Evolutionary conservation across 2,888 invertebrate genomes (phyloP), one percentile per base, ranked within the genome.

Genomic region (Acanthoscelides obtectus): DNA sequence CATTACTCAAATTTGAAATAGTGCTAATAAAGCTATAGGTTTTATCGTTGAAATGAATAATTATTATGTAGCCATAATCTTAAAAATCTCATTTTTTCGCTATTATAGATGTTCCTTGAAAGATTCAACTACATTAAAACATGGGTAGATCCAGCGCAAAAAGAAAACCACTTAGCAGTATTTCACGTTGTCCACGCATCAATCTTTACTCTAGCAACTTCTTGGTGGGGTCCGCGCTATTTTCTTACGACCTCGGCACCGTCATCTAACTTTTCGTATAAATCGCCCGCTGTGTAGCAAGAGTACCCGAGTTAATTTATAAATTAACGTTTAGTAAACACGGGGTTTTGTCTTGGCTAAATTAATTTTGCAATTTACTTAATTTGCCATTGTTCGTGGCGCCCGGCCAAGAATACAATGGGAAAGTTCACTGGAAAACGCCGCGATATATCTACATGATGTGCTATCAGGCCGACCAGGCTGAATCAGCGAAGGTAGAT

Each of bases 211-310:
- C 76, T 78, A 45, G 12, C 1, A 45, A 6, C 45, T 45, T 45
- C 45, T 45, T 12, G 45, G 45, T 45, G 45, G 45, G 45, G 45
- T 12, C 45, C 45, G 12, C 45, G 45, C 45, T 17, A 45, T 78
- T 79, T 80, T 79, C 78, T 80, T 79, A 78, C 74, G 74, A 73
- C 75, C 75, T 21, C 66, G n/a, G 20, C 67, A 70, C 68, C 69
- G 22, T 64, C 67, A 45, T 64, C 67, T 77, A 76, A 74, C 71
- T 77, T 75, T 76, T 75, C 73, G 72, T 71, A 76, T 74, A 74
- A 76, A 73, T 72, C 70, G 68, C 71, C 69, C 63, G 17, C 66
- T 27, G 67, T 22, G 69, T 70, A 45, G 68, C 64, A 20, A 64
- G 21, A 66, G 22, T 66, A 22, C 22, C 68, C 71, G 68, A 69